Conservation (phyloP, 2,888 invertebrate species). For the Diarsia rubi region DNA sequence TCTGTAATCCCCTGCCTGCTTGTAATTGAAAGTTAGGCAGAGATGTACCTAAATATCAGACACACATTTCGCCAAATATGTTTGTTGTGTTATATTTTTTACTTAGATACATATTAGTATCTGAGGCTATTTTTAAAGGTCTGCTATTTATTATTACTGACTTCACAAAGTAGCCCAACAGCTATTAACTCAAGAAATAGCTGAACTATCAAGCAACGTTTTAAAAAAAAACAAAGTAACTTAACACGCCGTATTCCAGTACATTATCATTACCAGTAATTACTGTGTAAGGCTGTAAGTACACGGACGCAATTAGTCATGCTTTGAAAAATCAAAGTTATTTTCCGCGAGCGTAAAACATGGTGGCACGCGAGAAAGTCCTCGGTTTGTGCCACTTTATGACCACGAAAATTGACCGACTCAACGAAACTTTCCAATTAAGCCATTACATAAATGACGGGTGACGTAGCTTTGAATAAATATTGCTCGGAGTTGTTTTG, state of each 20-base stretch:
- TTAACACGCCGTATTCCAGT: conserved; percentile 54
- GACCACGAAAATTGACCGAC: conserved; percentile 79
- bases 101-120: too few relatives aligned
- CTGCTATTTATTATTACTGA: background rate
- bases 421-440: conserved; percentile 88
- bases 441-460: conserved; percentile 85
- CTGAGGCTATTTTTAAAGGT: background rate
- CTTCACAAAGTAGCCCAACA: background rate
- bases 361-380: conserved; percentile 82
- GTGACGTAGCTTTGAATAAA: conserved; percentile 77
- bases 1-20: too few relatives aligned
- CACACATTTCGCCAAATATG: too few relatives aligned
- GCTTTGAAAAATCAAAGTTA: conserved; percentile 73
- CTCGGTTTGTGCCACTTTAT: conserved; percentile 79
- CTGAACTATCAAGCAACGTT: background rate
- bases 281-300: conserved; percentile 55
- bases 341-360: conserved; percentile 76
- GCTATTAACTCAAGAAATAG: background rate
- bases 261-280: conserved; percentile 65
- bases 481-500: conserved; percentile 73
- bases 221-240: conserved; percentile 32
- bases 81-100: too few relatives aligned
- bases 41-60: too few relatives aligned
- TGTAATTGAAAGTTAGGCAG: too few relatives aligned
- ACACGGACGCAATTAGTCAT: conserved; percentile 75